These are phyloP conservation scores for Zelostemma sp. DNA, from an alignment of 1,140 invertebrate genomes.

Conservation along the genomic window DNA sequence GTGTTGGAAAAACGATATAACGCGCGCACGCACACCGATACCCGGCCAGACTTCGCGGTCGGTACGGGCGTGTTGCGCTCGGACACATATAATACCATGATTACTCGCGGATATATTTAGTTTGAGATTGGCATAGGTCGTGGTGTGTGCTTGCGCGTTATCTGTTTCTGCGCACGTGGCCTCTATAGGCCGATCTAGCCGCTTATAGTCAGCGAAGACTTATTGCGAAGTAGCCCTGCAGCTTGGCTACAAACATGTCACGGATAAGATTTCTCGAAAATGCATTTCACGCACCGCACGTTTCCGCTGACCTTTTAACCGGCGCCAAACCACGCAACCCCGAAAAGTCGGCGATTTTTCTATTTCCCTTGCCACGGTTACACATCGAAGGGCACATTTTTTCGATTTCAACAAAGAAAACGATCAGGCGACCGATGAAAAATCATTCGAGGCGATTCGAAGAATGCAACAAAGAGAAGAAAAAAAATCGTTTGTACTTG, in stretches of 20 bases:
- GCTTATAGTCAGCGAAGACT: constrained; percentile 56
- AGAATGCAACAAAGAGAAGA: too few species aligned
- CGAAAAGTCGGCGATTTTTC: too few species aligned
- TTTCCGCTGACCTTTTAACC: not conserved
- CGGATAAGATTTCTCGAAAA: constrained; percentile 38
- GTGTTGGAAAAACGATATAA: constrained; percentile 34
- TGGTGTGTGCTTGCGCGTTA: constrained; percentile 56
- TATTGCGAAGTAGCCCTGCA: constrained; percentile 38
- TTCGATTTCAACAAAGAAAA: too few species aligned
- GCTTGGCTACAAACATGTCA: constrained; percentile 15
- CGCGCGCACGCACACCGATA: constrained; percentile 12
- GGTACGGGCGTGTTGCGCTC: constrained; percentile 17
- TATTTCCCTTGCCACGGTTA: too few species aligned
- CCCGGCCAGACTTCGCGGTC: constrained; percentile 20
- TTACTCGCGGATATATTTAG: constrained; percentile 65
- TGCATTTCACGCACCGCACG: not conserved
- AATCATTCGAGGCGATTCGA: too few species aligned
- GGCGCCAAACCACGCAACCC: too few species aligned
- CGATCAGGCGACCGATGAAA: too few species aligned
- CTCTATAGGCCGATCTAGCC: constrained; percentile 56
- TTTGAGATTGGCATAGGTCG: constrained; percentile 66
- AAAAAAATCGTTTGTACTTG: too few species aligned
- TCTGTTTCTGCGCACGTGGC: constrained; percentile 64
- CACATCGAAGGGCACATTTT: too few species aligned
- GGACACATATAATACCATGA: constrained; percentile 44